Evolutionary conservation across 2,797 vertebrate genomes (phyloP).

Genomic region (Oophaga sylvatica): DNA sequence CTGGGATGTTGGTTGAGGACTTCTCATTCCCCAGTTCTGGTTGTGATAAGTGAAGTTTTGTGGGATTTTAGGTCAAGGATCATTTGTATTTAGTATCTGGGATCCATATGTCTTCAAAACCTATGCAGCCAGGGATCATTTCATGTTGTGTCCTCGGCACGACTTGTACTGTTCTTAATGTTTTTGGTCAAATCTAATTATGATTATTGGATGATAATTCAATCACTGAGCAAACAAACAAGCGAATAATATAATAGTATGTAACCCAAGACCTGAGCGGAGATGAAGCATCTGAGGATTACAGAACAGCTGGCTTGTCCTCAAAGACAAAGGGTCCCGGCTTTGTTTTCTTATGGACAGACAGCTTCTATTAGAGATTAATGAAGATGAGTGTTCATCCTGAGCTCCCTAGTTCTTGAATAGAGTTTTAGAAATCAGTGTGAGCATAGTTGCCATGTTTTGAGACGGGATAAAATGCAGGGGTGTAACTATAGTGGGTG

Average conservation of each 20-base stretch:
- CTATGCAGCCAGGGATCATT: not conserved
- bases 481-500: no score
- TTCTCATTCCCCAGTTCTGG: not conserved
- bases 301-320: constrained; percentile 41
- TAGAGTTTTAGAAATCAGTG: no score
- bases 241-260: constrained; percentile 70
- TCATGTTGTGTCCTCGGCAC: not conserved
- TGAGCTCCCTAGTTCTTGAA: not conserved
- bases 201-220: constrained; percentile 65
- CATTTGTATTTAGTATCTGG: not conserved
- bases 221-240: constrained; percentile 70
- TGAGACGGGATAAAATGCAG: no score
- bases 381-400: not conserved
- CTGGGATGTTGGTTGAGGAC: not conserved
- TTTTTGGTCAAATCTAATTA: not conserved
- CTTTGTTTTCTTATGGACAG: constrained; percentile 40
- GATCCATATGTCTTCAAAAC: not conserved
- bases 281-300: constrained; percentile 74
- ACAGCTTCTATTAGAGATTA: constrained; percentile 70
- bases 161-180: not conserved
- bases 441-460: no score
- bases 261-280: constrained; percentile 70
- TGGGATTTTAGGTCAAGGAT: not conserved
- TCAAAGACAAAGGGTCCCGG: constrained; percentile 70
- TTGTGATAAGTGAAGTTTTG: not conserved